Base-by-base conservation (phyloP, 30 jellyfish, hydroid and myxozoan genomes). In the Aurelia sp. region DNA sequence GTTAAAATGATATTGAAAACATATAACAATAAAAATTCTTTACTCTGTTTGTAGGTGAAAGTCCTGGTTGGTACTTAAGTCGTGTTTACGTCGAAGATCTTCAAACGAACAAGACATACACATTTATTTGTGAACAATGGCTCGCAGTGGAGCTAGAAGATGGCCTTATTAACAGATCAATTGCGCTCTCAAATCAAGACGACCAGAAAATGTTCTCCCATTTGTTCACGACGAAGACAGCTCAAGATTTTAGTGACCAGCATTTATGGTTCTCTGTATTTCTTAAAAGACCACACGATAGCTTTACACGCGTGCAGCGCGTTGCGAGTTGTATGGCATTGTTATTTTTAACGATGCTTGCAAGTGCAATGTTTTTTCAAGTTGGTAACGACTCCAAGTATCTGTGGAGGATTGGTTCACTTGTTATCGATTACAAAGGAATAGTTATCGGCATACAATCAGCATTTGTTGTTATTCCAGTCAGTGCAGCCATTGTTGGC, bases 311-410 rank as follows among this genome's bases (percentile, higher is more conserved):
- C 40, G 98, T 86, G 90, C 96, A 80, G 60, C 79, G 98, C 9
- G 72, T 91, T 63, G 67, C 98, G 38, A 68, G 94, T 66, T 91
- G 98, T 64, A 72, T 91, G 17, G 80, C 88, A 21, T 30, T 91
- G 86, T 58, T 91, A 16, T 82, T 50, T 63, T 18, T 74, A 66
- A 79, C 96, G 52, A 91, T 91, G 98, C 84, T 91, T 30, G 80
- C 98, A 44, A 91, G 91, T 63, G 98, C 98, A 68, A 91, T 91
- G 98, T 91, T 91, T 73, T 91, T 81, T 57, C 90, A 95, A 38
- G 75, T 76, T 52, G 98, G 90, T 11, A 87, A 82, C 57, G 88
- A 44, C 9, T 21, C 90, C 5, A 89, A 75, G 59, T 83, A 68
- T 66, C 61, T 71, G n/a, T 70, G 91, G 88, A 86, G 67, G 31